phyloP scores from a whole-genome alignment of 2,113 vertebrate genomes.

The Phrynosoma blainvillii region DNA sequence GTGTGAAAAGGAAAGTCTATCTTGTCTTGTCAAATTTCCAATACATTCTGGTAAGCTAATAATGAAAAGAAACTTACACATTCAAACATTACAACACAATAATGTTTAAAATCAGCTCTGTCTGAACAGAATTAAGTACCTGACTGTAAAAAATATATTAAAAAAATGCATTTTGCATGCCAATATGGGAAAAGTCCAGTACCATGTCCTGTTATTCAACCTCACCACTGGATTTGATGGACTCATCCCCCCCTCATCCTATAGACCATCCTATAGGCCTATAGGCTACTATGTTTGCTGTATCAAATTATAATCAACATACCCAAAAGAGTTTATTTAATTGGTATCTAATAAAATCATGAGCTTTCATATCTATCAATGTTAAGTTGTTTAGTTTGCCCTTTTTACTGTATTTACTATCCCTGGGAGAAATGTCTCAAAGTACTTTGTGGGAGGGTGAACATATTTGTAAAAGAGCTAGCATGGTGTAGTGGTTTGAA shows the following conservation, averaged over 20 bases:
- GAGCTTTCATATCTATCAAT: neutral
- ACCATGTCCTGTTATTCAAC: neutral
- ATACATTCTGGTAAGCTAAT: neutral
- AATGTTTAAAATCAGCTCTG: neutral
- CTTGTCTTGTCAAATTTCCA: neutral
- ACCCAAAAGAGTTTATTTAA: neutral
- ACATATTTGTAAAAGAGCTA: neutral
- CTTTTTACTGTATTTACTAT: neutral
- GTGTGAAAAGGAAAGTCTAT: too few relatives aligned
- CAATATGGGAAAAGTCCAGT: neutral
- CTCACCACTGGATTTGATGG: neutral
- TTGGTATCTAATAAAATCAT: neutral
- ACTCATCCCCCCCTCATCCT: neutral
- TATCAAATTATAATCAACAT: neutral
- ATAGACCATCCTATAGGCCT: too few relatives aligned
- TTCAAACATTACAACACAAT: neutral
- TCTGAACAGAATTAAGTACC: neutral
- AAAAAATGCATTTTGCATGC: neutral
- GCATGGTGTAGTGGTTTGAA: too few relatives aligned
- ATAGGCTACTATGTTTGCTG: neutral
- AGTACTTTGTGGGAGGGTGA: neutral
- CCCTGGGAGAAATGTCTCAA: neutral
- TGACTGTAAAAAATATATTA: too few relatives aligned
- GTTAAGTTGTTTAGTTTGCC: neutral
- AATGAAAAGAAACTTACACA: neutral